Evolutionary conservation across 2,888 invertebrate species (phyloP), one percentile per base, ranked within the genome.

Genomic region (Lepidocyrtinus sp.): DNA sequence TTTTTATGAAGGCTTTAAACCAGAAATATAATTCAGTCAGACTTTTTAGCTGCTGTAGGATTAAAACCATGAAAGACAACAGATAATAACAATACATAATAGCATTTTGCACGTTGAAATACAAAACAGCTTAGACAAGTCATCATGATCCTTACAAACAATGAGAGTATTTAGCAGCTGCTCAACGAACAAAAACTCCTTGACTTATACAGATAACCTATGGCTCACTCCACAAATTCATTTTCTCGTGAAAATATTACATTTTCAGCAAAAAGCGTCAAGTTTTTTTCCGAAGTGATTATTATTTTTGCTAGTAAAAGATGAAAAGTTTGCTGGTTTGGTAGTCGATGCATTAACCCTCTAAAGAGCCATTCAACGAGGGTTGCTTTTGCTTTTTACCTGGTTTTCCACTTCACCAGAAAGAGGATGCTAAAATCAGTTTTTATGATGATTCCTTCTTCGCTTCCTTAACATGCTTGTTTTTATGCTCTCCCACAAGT

Each of bases 351-450:
- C n/a, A 25, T 50, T 21, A 70, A 24, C 27, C 17, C 27, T 64
- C 36, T 67, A 36, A 25, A n/a, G 69, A 21, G 46, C 21, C 72
- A 72, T 71, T 71, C 22, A 21, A 22, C 17, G 22, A 24, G 24
- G 63, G 26, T 19, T 22, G 27, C 3, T 27, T 27, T 46, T 72
- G 1, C 25, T 62, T 64, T 21, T 9, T 62, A n/a, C 7, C 17
- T 17, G 12, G 22, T 50, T 72, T 72, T 46, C 64, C 64, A 22
- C 62, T 62, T 62, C 3, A 7, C 22, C 24, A 0, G 9, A 50
- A n/a, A 74, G 64, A 74, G 75, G 75, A 75, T 75, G 62, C 68
- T 55, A 62, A 67, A 68, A 67, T 75, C 64, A 75, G 75, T 75
- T 75, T 75, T 75, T 75, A 68, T 75, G 75, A 62, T 24, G 64